Evolutionary conservation across 2,888 invertebrate species (phyloP), one percentile per base, ranked within the genome.

Genomic region (Metallyticus violacea): DNA sequence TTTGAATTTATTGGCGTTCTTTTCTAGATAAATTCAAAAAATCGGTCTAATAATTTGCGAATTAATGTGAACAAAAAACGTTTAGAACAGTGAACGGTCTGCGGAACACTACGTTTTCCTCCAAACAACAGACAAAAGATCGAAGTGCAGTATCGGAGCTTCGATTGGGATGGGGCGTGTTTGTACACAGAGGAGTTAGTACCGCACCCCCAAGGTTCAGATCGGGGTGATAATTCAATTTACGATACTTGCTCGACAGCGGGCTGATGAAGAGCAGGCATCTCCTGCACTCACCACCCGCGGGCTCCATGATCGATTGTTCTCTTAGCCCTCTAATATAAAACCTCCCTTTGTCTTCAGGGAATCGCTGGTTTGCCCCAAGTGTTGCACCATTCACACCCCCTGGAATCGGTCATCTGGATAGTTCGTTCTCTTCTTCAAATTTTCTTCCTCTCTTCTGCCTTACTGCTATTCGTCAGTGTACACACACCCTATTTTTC

Each of bases 191-290:
- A 62, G 40, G 22, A n/a, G n/a, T n/a, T n/a, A n/a, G n/a, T n/a
- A n/a, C n/a, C n/a, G n/a, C n/a, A n/a, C n/a, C n/a, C n/a, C n/a
- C n/a, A n/a, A n/a, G n/a, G n/a, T n/a, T n/a, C n/a, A n/a, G n/a
- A n/a, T n/a, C 26, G 27, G 77, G 76, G 83, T 28, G 83, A 83
- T 83, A 83, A 83, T 83, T 83, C 77, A 77, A 83, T 83, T 83
- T 83, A 77, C 25, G 77, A 83, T 83, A 77, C 83, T 77, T 83
- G 76, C 77, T 77, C 77, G 40, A 62, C 77, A 77, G 77, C 77
- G 28, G 26, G 77, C 29, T 83, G 83, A 83, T 83, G 83, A 83
- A 83, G 77, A 77, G 77, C 83, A 83, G 83, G 28, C 77, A 7
- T 76, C 40, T 62, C 40, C 40, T 62, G 4, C 40, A 62, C 40